phyloP scores from a whole-genome alignment of 2,113 vertebrate species.

The Sphyrna mokarran region DNA sequence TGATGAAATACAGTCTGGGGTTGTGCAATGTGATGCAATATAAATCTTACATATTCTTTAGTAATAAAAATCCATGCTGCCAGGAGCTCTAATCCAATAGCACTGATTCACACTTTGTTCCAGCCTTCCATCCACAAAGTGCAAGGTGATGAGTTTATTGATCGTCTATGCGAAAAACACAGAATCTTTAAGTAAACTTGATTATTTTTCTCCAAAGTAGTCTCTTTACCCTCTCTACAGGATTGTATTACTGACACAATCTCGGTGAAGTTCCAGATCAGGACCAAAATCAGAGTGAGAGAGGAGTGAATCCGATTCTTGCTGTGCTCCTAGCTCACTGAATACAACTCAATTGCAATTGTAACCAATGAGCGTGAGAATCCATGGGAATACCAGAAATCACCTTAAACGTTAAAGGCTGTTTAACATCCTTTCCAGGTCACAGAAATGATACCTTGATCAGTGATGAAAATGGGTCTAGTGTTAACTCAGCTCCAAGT shows the following conservation, averaged over 20 bases:
- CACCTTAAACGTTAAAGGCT: not conserved
- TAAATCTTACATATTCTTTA: not conserved
- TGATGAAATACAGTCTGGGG: not conserved
- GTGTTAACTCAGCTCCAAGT: no score
- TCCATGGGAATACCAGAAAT: not conserved
- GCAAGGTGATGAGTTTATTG: not conserved
- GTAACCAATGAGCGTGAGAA: not conserved
- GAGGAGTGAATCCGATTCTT: not conserved
- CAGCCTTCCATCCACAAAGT: not conserved
- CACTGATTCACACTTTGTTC: not conserved
- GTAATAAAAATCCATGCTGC: not conserved
- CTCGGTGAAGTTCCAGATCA: not conserved
- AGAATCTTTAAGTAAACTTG: not conserved
- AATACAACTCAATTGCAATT: not conserved
- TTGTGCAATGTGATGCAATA: not conserved
- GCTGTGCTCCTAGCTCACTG: not conserved
- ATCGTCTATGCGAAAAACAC: not conserved
- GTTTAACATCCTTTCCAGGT: not conserved
- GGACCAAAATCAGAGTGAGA: not conserved
- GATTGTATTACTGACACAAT: not conserved
- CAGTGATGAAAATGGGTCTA: not conserved
- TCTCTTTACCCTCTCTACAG: not conserved
- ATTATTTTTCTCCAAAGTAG: not conserved
- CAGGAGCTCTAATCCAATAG: not conserved
- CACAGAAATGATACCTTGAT: not conserved